A percentile compares a stretch with the other conserved stretches of the same genome.
Evolutionary conservation across 1,140 invertebrate species (phyloP).

Genomic region (Drosophila novamexicana): DNA sequence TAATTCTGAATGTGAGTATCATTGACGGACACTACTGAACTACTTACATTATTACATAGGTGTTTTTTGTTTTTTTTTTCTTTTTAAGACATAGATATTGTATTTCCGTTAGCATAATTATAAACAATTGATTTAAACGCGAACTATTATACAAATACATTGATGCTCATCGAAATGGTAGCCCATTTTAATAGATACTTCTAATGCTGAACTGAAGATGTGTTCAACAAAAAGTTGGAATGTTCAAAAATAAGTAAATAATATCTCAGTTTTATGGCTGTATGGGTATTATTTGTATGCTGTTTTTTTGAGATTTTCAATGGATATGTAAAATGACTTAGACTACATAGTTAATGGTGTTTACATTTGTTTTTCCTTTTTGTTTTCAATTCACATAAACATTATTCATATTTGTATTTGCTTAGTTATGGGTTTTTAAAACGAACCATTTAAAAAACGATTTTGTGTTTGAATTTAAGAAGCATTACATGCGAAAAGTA

Average conservation of each 20-base stretch:
- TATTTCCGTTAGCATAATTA: slow-evolving; percentile 52
- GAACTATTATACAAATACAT: slow-evolving; percentile 43
- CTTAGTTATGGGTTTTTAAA: slow-evolving; percentile 44
- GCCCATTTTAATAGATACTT: not conserved
- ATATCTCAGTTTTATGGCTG: slow-evolving; percentile 55
- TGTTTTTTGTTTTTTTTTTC: slow-evolving; percentile 23
- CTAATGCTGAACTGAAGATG: slow-evolving; percentile 17
- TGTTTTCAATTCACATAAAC: slow-evolving; percentile 5
- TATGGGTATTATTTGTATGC: slow-evolving; percentile 4
- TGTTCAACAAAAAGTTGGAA: not conserved
- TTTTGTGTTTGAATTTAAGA: slow-evolving; percentile 25
- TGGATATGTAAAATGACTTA: slow-evolving; percentile 81
- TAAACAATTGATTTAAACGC: slow-evolving; percentile 51
- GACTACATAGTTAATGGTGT: slow-evolving; percentile 58
- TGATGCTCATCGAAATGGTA: slow-evolving; percentile 21
- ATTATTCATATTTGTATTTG: slow-evolving; percentile 28
- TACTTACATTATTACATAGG: slow-evolving; percentile 49
- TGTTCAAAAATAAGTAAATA: slow-evolving; percentile 5
- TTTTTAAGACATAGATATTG: slow-evolving; percentile 64
- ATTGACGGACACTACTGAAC: slow-evolving; percentile 69
- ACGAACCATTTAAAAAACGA: slow-evolving; percentile 20
- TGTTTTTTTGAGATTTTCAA: slow-evolving; percentile 27
- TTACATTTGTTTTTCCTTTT: slow-evolving; percentile 42
- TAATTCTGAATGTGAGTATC: slow-evolving; percentile 51
- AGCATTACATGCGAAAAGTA: slow-evolving; percentile 51